These are phyloP conservation scores for Centruroides sculpturatus DNA, from an alignment of 1,140 invertebrate genomes.

Conservation along the genomic window DNA sequence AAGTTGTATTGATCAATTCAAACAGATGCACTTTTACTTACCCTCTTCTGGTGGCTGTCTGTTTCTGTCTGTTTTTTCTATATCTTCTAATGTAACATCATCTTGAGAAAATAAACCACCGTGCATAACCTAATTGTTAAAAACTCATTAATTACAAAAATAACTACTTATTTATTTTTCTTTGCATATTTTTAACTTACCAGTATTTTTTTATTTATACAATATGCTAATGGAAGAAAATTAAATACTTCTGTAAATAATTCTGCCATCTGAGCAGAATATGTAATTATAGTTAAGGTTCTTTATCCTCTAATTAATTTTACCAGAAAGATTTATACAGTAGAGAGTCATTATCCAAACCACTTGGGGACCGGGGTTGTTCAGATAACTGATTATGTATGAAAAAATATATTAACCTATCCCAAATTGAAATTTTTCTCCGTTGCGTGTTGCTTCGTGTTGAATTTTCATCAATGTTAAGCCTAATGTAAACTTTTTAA, in stretches of 20 bases:
- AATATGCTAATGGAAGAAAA: conserved; percentile 89
- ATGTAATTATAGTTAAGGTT: conserved; percentile 19
- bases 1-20: conserved; percentile 1
- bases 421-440: too few species aligned
- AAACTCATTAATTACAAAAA: background rate
- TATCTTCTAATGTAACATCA: conserved; percentile 79
- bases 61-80: conserved; percentile 73
- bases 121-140: conserved; percentile 59
- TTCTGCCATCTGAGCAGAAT: conserved; percentile 77
- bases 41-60: conserved; percentile 94
- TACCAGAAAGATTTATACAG: background rate
- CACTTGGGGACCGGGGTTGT: too few species aligned
- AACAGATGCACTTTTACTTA: conserved; percentile 17
- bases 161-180: background rate
- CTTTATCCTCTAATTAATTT: background rate
- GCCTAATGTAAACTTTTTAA: too few species aligned
- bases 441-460: too few species aligned
- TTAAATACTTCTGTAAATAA: conserved; percentile 98
- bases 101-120: conserved; percentile 82
- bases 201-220: conserved; percentile 79
- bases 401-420: too few species aligned
- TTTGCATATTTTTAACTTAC: conserved; percentile 36
- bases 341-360: too few species aligned
- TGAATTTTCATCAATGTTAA: too few species aligned
- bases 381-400: too few species aligned